Conservation (phyloP, 2,113 vertebrate genomes). For the Delphinus delphis region DNA sequence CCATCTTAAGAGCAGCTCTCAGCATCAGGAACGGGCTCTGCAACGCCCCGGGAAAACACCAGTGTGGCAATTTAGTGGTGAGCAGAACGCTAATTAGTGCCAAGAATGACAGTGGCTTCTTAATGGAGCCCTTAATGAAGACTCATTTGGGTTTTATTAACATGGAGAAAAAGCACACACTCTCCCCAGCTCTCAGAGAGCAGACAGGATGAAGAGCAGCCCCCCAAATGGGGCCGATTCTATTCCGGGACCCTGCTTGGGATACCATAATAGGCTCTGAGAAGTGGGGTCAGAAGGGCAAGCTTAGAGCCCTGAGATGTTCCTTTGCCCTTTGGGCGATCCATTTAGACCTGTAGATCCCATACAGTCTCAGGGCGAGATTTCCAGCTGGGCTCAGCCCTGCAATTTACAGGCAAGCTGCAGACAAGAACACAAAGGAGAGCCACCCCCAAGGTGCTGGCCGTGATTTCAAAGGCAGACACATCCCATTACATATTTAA, state of each 20-base stretch:
- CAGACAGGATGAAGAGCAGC: neutral
- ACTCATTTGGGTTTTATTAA: constrained; percentile 87
- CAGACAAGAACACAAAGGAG: constrained; percentile 6
- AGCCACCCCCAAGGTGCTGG: neutral
- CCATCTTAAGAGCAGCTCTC: neutral
- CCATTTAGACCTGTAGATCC: neutral
- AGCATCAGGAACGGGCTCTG: neutral
- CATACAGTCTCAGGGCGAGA: neutral
- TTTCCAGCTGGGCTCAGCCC: neutral
- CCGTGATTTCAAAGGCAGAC: constrained; percentile 24
- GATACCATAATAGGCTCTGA: neutral
- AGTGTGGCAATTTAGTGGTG: constrained; percentile 81
- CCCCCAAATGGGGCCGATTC: neutral
- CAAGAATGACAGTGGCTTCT: constrained; percentile 83
- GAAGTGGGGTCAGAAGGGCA: neutral
- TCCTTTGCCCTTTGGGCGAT: neutral
- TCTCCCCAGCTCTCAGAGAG: constrained; percentile 67
- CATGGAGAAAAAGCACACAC: constrained; percentile 80
- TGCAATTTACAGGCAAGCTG: neutral
- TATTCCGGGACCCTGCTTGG: neutral
- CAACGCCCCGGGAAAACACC: constrained; percentile 74
- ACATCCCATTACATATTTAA: constrained; percentile 43
- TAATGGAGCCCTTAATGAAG: constrained; percentile 87
- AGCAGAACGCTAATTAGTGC: constrained; percentile 84
- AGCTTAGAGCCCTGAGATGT: neutral